These are phyloP conservation scores for Drosophila pseudoobscura DNA, from an alignment of 1,140 invertebrate species.

Conservation along the genomic window DNA sequence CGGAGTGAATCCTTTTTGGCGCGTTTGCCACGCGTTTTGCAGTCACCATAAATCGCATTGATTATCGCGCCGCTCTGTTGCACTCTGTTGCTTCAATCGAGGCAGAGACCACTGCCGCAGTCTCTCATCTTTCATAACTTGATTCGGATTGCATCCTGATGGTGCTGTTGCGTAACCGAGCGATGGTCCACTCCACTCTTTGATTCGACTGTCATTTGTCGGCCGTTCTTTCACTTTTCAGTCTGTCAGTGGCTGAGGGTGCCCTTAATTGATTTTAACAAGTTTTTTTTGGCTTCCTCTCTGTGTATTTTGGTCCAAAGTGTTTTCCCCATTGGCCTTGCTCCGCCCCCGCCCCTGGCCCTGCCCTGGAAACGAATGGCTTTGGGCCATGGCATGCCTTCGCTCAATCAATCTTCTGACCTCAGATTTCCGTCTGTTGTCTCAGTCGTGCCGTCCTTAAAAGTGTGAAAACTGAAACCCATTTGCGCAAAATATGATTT, in stretches of 20 bases:
- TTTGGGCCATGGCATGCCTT: constrained; percentile 27
- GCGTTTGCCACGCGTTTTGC: constrained; percentile 63
- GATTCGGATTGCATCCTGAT: constrained; percentile 43
- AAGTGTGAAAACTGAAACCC: constrained; percentile 63
- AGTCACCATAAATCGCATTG: constrained; percentile 72
- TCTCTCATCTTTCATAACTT: constrained; percentile 57
- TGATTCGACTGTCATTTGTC: constrained; percentile 50
- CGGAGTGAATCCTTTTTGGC: constrained; percentile 57
- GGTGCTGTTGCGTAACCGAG: constrained; percentile 43
- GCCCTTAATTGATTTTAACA: constrained; percentile 74
- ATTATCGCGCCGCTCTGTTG: constrained; percentile 57
- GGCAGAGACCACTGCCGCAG: constrained; percentile 6
- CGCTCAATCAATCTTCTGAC: constrained; percentile 64
- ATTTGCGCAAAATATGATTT: constrained; percentile 69
- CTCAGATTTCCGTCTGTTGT: constrained; percentile 33
- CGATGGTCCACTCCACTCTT: constrained; percentile 5
- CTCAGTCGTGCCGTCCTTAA: constrained; percentile 26
- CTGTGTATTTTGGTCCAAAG: constrained; percentile 32
- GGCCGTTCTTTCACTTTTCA: constrained; percentile 63
- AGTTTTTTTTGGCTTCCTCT: constrained; percentile 35
- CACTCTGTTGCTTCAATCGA: constrained; percentile 38
- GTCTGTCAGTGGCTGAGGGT: constrained; percentile 4
- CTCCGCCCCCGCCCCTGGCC: constrained; percentile 25
- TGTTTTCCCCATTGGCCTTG: constrained; percentile 46
- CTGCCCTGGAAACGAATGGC: constrained; percentile 16